Conservation (phyloP, 2,797 vertebrate species). For the Amblyraja radiata region DNA sequence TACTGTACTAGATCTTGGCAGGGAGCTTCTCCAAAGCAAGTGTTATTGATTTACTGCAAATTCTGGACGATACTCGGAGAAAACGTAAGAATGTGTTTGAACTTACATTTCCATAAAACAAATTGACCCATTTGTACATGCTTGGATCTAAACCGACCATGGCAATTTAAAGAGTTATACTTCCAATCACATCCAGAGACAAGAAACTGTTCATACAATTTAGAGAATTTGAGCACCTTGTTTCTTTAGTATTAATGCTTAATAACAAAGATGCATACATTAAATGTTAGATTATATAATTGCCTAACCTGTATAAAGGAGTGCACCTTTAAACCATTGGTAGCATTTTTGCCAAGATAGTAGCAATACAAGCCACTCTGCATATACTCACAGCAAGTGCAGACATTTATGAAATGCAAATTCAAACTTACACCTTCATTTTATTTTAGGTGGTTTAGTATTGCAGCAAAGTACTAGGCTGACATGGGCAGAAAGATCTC, state of each 20-base stretch:
- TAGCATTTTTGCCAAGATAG: neutral
- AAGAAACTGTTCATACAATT: neutral
- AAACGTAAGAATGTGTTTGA: neutral
- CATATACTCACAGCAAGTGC: neutral
- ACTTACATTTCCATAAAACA: neutral
- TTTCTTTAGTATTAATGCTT: neutral
- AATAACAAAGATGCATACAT: neutral
- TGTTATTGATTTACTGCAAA: too few relatives aligned
- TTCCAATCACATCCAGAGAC: neutral
- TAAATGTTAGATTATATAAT: neutral
- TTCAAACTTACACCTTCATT: too few relatives aligned
- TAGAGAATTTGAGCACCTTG: neutral
- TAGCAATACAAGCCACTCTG: neutral
- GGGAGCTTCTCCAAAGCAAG: too few relatives aligned
- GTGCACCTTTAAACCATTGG: neutral
- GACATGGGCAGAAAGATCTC: neutral
- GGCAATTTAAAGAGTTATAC: too few relatives aligned
- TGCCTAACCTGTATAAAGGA: neutral
- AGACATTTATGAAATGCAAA: neutral
- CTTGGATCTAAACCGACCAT: neutral
- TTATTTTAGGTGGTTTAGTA: too few relatives aligned
- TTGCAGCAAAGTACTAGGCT: neutral
- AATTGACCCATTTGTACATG: neutral
- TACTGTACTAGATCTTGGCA: too few relatives aligned
- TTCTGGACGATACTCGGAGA: neutral